Base-by-base conservation (phyloP, 2,888 invertebrate genomes). In the Patella depressa region DNA sequence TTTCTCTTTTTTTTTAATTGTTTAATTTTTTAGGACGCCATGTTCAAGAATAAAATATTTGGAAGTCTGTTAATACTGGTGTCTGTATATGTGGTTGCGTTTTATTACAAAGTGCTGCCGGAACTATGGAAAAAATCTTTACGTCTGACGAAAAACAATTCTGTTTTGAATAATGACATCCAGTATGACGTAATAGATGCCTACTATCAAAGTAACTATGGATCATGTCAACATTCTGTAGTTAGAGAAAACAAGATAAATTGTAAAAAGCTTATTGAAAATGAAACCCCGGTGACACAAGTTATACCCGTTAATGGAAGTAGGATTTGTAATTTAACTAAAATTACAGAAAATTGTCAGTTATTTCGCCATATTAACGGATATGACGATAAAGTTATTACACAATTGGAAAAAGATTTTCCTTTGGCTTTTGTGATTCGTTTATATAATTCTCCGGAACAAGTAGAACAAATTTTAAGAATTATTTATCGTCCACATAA, bases 401-500 rank as follows among this genome's bases (percentile, higher is more conserved):
- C 82, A 0, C 55, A 54, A 24, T 81, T 86, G 15, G 88, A 89
- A 75, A 74, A 78, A 29, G 74, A 77, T 7, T 89, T 87, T 75
- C 89, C 89, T 0, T 71, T 90, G 5, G 89, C 89, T 0, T 90
- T 87, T 79, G 82, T 84, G 5, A 85, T 90, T 34, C 80, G 87
- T 71, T 82, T 87, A 75, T 86, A 87, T 79, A 84, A 80, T 19
- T 78, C 79, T 24, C 80, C 83, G 0, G 85, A 87, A 45, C 89
- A 89, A 72, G 73, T 80, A 74, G 83, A 88, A 73, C 83, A 88
- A 29, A 76, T 90, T 15, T 80, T 90, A 17, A 80, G 89, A 17
- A 81, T 85, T 5, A 87, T 91, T 45, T 91, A 91, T 79, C 80
- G 87, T 14, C 87, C 88, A 9, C 89, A 90, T 74, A 90, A 91